phyloP scores from a whole-genome alignment of 2,113 vertebrate species.

The Muntiacus reevesi region DNA sequence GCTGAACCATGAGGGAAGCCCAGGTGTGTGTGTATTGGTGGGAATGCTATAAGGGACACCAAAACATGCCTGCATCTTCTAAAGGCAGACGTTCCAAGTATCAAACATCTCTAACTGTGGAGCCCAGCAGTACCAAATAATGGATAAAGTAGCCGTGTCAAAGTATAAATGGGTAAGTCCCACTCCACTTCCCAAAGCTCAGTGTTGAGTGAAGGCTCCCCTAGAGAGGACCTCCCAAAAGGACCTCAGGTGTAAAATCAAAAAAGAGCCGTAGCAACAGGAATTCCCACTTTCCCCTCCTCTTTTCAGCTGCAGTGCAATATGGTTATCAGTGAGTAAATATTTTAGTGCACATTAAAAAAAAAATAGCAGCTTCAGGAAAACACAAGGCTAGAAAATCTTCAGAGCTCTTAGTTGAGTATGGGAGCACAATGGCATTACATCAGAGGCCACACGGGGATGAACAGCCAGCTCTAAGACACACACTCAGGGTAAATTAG shows the following conservation, averaged over 20 bases:
- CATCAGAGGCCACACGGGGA: neutral
- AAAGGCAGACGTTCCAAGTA: neutral
- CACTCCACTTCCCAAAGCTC: neutral
- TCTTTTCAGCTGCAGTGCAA: neutral
- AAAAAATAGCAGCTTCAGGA: neutral
- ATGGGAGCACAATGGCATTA: neutral
- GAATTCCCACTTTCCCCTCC: neutral
- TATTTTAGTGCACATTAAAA: neutral
- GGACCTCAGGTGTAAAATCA: neutral
- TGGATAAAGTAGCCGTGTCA: neutral
- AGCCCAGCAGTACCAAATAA: neutral
- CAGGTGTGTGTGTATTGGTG: neutral
- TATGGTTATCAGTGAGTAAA: neutral
- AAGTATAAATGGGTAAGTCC: constrained; percentile 40
- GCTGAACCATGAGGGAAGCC: neutral
- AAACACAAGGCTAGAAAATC: neutral
- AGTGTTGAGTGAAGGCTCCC: neutral
- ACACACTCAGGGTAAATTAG: neutral
- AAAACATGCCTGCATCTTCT: neutral
- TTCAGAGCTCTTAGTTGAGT: neutral
- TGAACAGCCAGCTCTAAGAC: neutral
- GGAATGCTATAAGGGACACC: neutral
- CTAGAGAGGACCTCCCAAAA: too few relatives aligned
- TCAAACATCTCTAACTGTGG: neutral
- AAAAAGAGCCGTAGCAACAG: neutral